These are phyloP conservation scores for Megaleporinus macrocephalus DNA, from an alignment of 2,113 vertebrate species.

Conservation along the genomic window DNA sequence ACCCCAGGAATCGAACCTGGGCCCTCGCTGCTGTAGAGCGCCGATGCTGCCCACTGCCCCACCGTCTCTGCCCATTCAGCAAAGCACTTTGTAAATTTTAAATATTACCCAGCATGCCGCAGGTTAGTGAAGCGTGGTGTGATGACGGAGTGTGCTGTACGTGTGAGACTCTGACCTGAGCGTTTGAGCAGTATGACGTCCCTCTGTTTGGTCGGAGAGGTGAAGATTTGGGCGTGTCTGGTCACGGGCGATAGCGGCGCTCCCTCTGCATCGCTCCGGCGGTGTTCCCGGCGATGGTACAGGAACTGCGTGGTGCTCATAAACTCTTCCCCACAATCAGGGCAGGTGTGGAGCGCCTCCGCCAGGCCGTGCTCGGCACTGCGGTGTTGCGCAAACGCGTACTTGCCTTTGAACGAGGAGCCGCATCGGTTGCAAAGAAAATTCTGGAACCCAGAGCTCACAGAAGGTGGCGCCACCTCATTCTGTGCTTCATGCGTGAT, in stretches of 20 bases:
- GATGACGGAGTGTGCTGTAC: too few species aligned
- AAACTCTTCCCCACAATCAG: conserved; percentile 80
- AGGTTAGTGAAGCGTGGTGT: too few species aligned
- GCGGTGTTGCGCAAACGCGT: conserved; percentile 79
- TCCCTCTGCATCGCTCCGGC: conserved; percentile 5
- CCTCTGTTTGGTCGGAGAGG: conserved; percentile 20
- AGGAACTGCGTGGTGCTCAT: conserved; percentile 91
- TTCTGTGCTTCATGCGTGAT: background rate
- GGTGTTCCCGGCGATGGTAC: conserved; percentile 84
- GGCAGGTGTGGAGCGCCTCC: conserved; percentile 81
- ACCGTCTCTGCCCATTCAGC: too few species aligned
- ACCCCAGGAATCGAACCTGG: too few species aligned
- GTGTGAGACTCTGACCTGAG: conserved; percentile 47
- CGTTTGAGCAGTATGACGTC: conserved; percentile 21
- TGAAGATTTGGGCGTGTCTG: background rate
- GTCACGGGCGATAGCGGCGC: background rate
- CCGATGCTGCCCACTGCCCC: too few species aligned
- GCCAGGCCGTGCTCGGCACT: conserved; percentile 75
- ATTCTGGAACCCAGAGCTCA: conserved; percentile 48
- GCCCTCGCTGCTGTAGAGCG: too few species aligned
- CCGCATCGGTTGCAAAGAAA: conserved; percentile 87
- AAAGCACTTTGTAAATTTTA: too few species aligned
- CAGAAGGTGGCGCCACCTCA: background rate
- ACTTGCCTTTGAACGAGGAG: conserved; percentile 75
- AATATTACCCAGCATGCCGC: too few species aligned